Conservation (phyloP, 2,888 invertebrate species). For the Phengaris arion region DNA sequence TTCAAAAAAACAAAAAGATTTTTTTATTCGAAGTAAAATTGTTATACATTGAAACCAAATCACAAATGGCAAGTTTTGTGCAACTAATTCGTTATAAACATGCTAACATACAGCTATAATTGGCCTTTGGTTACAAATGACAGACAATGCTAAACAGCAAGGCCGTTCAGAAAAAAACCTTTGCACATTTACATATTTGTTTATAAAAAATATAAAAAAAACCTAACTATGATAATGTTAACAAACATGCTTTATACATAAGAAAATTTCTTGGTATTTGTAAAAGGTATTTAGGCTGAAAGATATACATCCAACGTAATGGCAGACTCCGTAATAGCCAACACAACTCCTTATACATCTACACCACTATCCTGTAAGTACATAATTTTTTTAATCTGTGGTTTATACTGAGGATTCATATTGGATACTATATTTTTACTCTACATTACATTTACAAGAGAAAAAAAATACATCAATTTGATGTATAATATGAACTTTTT, state of each 20-base stretch:
- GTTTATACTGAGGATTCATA: conserved; percentile 35
- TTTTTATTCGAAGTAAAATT: too few relatives aligned
- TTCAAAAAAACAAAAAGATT: too few relatives aligned
- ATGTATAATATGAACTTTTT: conserved; percentile 38
- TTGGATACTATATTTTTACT: conserved; percentile 34
- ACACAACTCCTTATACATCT: background rate
- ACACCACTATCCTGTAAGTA: conserved; percentile 36
- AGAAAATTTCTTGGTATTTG: background rate
- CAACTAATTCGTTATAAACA: background rate
- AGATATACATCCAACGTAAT: background rate
- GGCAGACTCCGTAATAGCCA: conserved; percentile 21
- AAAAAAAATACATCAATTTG: conserved; percentile 48
- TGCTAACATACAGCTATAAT: background rate
- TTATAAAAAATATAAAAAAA: conserved; percentile 9
- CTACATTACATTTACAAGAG: conserved; percentile 35
- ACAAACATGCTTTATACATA: background rate
- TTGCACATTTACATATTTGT: background rate
- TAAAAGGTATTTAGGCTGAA: background rate
- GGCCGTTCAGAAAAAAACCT: background rate
- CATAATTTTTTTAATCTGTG: conserved; percentile 38
- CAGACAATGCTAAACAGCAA: background rate
- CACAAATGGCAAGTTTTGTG: background rate
- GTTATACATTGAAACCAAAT: background rate
- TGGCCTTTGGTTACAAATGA: background rate
- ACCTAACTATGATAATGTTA: background rate